Evolutionary conservation across 2,888 invertebrate genomes (phyloP), one percentile per base, ranked within the genome.

Genomic region (Nowickia ferox): DNA sequence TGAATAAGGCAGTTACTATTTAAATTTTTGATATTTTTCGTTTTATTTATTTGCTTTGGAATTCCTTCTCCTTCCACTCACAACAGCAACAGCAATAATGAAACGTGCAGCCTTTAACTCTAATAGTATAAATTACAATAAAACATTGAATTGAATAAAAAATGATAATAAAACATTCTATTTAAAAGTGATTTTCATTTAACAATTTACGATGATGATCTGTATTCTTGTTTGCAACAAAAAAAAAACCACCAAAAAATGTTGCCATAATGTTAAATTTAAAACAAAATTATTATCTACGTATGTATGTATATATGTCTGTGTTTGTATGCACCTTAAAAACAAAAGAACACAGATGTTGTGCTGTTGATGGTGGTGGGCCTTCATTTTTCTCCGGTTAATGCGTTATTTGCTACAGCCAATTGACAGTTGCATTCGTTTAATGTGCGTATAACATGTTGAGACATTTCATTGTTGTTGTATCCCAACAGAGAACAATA

Each of bases 351-450:
- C 74, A 51, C 57, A 74, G 78, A 55, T 75, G 75, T 51, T 75
- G 53, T 13, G 59, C 44, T 81, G 51, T 15, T 61, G 61, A 22
- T 84, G 79, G 61, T 69, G 83, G 86, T 79, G 86, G 86, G 74
- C 48, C 61, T 74, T 57, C 10, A 78, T 55, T 74, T 74, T 69
- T 85, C 48, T 76, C 48, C 75, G 61, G 81, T 89, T 89, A 87
- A 90, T 90, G 90, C 90, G 90, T 90, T 90, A 91, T 90, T 91
- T 90, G 90, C 89, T 88, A 88, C 88, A 86, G 87, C 84, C 88
- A 88, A 88, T 88, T 88, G 88, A 88, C 87, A 87, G 87, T 87
- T 86, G 88, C 78, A 84, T 86, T 82, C 84, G 59, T 82, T 83
- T 86, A 87, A 87, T 86, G 86, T 83, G 86, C 76, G 83, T 83